A percentile compares a stretch with the other conserved stretches of the same genome.
Evolutionary conservation across 2,113 vertebrate genomes (phyloP).

Genomic region (Hepsetus odoe): DNA sequence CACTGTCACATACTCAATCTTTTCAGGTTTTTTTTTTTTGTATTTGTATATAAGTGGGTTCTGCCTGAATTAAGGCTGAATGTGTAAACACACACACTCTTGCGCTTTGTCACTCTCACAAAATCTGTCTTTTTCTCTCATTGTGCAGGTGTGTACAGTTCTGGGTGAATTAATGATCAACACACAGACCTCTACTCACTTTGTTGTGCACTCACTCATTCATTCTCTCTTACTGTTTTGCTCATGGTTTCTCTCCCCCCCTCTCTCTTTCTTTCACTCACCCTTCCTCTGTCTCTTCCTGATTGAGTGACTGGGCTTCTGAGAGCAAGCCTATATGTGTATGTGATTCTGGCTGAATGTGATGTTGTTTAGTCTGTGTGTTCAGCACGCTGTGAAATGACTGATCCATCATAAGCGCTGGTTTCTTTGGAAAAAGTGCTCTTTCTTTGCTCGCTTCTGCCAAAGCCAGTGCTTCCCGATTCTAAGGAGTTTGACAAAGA

Average conservation of each 20-base stretch:
- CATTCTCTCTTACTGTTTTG: neutral
- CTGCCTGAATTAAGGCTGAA: too few relatives aligned
- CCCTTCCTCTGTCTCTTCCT: neutral
- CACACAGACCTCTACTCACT: too few relatives aligned
- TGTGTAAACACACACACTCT: too few relatives aligned
- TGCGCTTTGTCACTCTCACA: neutral
- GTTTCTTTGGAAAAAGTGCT: conserved; percentile 50
- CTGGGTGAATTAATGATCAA: too few relatives aligned
- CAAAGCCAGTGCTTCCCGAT: neutral
- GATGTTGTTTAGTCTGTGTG: conserved; percentile 57
- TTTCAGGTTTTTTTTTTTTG: neutral
- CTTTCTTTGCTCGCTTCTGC: neutral
- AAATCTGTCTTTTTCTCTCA: neutral
- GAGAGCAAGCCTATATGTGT: conserved; percentile 28
- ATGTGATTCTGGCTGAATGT: conserved; percentile 46
- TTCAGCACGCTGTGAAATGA: conserved; percentile 70
- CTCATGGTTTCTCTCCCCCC: neutral
- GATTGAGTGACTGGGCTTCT: neutral
- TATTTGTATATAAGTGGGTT: too few relatives aligned
- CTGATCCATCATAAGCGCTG: conserved; percentile 67
- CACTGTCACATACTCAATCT: neutral
- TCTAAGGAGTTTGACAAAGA: neutral
- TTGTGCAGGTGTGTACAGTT: too few relatives aligned
- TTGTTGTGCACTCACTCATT: neutral
- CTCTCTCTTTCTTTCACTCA: neutral